Conservation (phyloP, 2,113 vertebrate species). For the Sinocyclocheilus maitianheensis region DNA sequence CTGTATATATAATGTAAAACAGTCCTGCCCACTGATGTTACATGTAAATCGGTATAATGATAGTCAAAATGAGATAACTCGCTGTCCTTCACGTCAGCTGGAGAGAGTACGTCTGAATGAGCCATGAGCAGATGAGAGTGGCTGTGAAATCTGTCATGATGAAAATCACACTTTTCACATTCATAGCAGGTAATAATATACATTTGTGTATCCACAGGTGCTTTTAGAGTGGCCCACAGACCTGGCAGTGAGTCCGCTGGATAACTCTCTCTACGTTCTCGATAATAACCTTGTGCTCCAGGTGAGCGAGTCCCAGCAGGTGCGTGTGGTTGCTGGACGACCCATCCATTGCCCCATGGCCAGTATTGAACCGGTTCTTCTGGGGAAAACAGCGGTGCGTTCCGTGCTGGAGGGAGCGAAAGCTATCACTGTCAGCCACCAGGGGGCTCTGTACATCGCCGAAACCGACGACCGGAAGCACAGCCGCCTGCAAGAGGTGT, state of each 20-base stretch:
- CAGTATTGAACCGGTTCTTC: constrained; percentile 87
- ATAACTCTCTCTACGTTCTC: constrained; percentile 94
- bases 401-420: constrained; percentile 90
- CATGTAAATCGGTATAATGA: background rate
- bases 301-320: constrained; percentile 87
- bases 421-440: constrained; percentile 92
- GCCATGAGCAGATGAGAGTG: constrained; percentile 1
- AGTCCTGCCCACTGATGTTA: background rate
- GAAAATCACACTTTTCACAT: background rate
- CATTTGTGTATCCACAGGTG: constrained; percentile 77
- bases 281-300: constrained; percentile 98
- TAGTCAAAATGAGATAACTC: background rate
- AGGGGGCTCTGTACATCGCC: constrained; percentile 89
- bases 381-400: constrained; percentile 89
- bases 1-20: background rate
- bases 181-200: background rate
- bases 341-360: constrained; percentile 97
- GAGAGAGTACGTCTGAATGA: background rate
- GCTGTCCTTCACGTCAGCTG: background rate
- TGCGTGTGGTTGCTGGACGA: constrained; percentile 91
- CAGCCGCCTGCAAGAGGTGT: constrained; percentile 96
- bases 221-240: constrained; percentile 97
- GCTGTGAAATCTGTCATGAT: background rate
- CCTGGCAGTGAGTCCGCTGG: constrained; percentile 92
- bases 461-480: constrained; percentile 96